Evolutionary conservation across 1,140 invertebrate species (phyloP).

Genomic region (Ladona fulva): DNA sequence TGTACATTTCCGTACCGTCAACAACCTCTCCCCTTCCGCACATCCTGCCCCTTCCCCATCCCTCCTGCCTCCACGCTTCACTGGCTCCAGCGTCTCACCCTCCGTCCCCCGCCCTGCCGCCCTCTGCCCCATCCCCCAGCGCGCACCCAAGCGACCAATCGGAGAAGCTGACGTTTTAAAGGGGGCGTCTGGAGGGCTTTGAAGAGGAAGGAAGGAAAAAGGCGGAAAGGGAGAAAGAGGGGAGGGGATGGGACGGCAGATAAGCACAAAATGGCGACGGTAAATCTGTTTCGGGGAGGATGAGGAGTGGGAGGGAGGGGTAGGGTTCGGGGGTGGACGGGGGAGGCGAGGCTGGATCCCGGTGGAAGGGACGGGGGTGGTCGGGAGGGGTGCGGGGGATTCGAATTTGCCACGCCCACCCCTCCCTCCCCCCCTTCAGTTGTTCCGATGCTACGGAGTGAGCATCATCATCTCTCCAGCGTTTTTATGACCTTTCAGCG

Average conservation of each 20-base stretch:
- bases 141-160: not conserved
- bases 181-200: not conserved
- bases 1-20: not conserved
- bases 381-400: not conserved
- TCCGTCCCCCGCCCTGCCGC: not conserved
- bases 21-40: not conserved
- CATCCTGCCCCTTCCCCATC: not conserved
- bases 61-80: not conserved
- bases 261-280: constrained; percentile 7
- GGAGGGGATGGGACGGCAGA: not conserved
- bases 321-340: not conserved
- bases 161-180: not conserved
- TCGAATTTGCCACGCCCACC: not conserved
- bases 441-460: not conserved
- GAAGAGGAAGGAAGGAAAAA: not conserved
- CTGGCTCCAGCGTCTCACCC: not conserved
- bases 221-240: not conserved
- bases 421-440: not conserved
- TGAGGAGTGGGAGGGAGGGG: not conserved
- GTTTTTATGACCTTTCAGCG: not conserved
- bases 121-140: not conserved
- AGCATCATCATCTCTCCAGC: not conserved
- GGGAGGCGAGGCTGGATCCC: not conserved
- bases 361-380: not conserved
- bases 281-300: not conserved